phyloP scores from a whole-genome alignment of 2,797 vertebrate genomes.

The Clarias pachynema region DNA sequence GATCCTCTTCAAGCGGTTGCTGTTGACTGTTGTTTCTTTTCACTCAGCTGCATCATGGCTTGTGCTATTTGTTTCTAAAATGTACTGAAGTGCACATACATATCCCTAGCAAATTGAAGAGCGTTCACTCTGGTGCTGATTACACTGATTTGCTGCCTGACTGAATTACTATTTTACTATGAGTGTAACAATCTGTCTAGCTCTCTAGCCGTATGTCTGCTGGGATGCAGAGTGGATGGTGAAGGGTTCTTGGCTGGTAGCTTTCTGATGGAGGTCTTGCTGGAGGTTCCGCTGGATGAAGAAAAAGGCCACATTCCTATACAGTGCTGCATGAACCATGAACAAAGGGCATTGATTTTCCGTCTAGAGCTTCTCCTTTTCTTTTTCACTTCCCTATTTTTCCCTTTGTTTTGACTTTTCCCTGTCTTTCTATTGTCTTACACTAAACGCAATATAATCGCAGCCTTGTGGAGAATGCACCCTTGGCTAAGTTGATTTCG shows the following conservation, averaged over 20 bases:
- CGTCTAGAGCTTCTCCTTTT: slow-evolving; percentile 35
- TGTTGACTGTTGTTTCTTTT: slow-evolving; percentile 2
- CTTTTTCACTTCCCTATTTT: slow-evolving; percentile 2
- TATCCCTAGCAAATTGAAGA: neutral
- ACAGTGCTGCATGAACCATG: slow-evolving; percentile 9
- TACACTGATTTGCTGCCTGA: slow-evolving; percentile 33
- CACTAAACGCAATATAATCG: neutral
- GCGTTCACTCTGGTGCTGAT: neutral
- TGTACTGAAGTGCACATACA: neutral
- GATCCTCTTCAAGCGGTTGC: neutral
- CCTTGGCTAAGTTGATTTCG: slow-evolving; percentile 10
- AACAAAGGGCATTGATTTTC: slow-evolving; percentile 24
- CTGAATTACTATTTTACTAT: slow-evolving; percentile 39
- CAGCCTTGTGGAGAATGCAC: neutral
- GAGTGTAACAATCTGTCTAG: slow-evolving; percentile 24
- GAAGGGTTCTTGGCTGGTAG: slow-evolving; percentile 11
- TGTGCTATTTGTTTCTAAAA: neutral
- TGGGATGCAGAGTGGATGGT: slow-evolving; percentile 2
- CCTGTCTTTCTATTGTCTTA: slow-evolving; percentile 28
- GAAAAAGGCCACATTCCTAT: slow-evolving; percentile 2
- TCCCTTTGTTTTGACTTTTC: slow-evolving; percentile 41
- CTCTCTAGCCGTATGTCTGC: slow-evolving; percentile 24
- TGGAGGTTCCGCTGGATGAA: slow-evolving; percentile 44
- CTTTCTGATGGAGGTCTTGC: slow-evolving; percentile 60
- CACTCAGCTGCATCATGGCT: neutral